phyloP scores from a whole-genome alignment of 2,888 invertebrate species.

The Lamellibrachia satsuma region DNA sequence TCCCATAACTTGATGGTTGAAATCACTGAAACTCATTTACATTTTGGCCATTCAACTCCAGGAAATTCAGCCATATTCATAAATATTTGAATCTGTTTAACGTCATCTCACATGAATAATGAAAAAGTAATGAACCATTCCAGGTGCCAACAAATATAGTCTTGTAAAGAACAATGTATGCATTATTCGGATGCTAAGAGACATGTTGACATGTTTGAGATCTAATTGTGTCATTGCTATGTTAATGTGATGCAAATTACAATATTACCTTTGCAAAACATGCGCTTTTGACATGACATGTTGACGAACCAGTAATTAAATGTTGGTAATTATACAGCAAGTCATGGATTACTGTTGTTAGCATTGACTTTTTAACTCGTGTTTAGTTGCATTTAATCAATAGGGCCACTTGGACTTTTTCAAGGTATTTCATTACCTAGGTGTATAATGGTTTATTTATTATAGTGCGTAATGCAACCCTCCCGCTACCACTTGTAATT shows the following conservation, averaged over 20 bases:
- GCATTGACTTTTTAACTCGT: background rate
- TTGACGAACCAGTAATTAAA: background rate
- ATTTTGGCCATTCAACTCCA: background rate
- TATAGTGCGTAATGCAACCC: background rate
- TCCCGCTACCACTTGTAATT: background rate
- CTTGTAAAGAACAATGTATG: background rate
- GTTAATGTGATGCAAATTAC: background rate
- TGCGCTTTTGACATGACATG: background rate
- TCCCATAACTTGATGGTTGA: background rate
- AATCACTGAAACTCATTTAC: background rate
- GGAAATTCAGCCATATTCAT: background rate
- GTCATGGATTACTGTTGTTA: background rate
- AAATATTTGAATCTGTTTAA: background rate
- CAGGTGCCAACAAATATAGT: background rate
- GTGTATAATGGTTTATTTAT: background rate
- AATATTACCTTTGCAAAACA: background rate
- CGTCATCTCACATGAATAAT: background rate
- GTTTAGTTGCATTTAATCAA: background rate
- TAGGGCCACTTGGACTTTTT: background rate
- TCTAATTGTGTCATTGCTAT: constrained; percentile 12
- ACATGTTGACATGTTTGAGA: background rate
- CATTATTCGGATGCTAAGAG: background rate
- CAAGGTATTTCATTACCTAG: background rate
- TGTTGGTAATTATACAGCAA: background rate
- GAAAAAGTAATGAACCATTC: background rate